Percentiles rank a stretch among this genome's conserved stretches.
These are phyloP conservation scores for Rhopalosiphum maidis DNA, from an alignment of 1,140 invertebrate genomes.

Conservation along the genomic window DNA sequence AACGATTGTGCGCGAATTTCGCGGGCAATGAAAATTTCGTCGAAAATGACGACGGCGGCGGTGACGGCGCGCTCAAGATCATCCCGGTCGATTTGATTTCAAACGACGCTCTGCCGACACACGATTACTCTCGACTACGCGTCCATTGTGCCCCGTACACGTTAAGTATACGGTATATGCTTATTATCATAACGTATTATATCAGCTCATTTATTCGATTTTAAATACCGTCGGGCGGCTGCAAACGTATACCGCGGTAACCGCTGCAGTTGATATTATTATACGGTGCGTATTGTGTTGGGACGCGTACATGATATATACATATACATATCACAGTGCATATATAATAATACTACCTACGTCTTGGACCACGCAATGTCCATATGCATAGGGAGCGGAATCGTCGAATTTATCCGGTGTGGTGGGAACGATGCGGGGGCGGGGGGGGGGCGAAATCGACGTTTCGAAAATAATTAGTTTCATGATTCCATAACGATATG, in stretches of 20 bases:
- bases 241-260: too few species aligned
- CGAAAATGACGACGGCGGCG: background rate
- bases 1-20: background rate
- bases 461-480: background rate
- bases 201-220: background rate
- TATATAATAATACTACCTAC: too few species aligned
- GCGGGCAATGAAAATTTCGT: background rate
- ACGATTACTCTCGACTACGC: background rate
- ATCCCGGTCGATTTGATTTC: background rate
- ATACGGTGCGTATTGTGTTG: too few species aligned
- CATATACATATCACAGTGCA: too few species aligned
- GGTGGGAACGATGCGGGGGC: fast-evolving
- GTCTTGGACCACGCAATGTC: background rate
- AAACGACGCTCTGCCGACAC: background rate
- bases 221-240: background rate
- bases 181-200: background rate
- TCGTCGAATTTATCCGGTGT: background rate
- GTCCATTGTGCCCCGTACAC: background rate
- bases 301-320: too few species aligned
- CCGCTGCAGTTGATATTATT: too few species aligned
- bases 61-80: background rate
- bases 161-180: background rate
- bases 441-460: background rate
- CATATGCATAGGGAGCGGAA: background rate
- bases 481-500: background rate